These are phyloP conservation scores for Amphibalanus amphitrite DNA, from an alignment of 1,140 invertebrate genomes.

Conservation along the genomic window DNA sequence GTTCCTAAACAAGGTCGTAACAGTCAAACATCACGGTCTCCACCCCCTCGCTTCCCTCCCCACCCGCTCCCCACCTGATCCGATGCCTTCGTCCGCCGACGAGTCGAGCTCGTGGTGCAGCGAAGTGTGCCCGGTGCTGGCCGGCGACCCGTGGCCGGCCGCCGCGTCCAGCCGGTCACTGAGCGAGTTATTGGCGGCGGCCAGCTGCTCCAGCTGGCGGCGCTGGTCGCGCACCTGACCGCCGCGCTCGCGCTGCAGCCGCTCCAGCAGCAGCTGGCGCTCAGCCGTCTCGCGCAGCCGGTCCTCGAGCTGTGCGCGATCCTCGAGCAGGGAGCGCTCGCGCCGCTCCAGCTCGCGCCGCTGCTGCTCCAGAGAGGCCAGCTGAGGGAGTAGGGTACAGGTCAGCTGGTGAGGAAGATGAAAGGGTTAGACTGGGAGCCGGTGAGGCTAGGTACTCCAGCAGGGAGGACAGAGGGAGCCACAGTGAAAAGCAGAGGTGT, in stretches of 20 bases:
- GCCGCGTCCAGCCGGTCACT: constrained; percentile 28
- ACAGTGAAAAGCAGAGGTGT: too few relatives aligned
- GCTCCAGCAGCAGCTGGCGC: constrained; percentile 62
- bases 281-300: constrained; percentile 76
- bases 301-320: constrained; percentile 54
- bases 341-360: constrained; percentile 67
- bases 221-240: background rate
- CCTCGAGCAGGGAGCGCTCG: constrained; percentile 38
- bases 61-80: background rate
- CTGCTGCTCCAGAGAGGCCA: constrained; percentile 63
- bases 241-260: constrained; percentile 62
- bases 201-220: constrained; percentile 38
- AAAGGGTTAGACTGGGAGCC: too few relatives aligned
- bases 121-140: constrained; percentile 27
- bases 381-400: constrained; percentile 26
- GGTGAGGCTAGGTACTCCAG: too few relatives aligned
- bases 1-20: too few relatives aligned
- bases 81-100: constrained; percentile 22
- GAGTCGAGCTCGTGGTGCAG: constrained; percentile 35
- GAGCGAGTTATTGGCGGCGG: constrained; percentile 33
- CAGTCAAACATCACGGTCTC: too few relatives aligned
- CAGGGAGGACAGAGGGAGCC: too few relatives aligned
- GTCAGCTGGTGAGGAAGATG: too few relatives aligned
- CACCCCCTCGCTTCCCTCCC: too few relatives aligned
- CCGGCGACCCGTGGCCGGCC: constrained; percentile 19